Conservation (phyloP, 2,888 invertebrate genomes). For the Autographa gamma region DNA sequence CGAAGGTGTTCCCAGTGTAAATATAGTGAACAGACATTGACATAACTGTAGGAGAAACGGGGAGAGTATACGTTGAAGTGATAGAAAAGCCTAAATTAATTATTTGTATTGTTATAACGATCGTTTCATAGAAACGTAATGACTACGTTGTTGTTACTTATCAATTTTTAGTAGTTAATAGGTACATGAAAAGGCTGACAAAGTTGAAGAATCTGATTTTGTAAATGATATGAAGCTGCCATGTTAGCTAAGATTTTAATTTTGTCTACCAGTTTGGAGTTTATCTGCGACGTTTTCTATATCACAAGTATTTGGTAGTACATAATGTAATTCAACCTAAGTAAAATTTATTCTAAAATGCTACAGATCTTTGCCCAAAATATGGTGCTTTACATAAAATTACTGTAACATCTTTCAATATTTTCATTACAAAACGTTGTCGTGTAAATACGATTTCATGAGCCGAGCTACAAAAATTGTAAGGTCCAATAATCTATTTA, state of each 20-base stretch:
- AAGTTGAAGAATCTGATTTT: slow-evolving; percentile 81
- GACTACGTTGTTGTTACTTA: slow-evolving; percentile 83
- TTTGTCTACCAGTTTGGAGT: slow-evolving; percentile 58
- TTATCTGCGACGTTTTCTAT: slow-evolving; percentile 59
- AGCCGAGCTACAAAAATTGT: slow-evolving; percentile 46
- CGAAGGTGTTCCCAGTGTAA: slow-evolving; percentile 69
- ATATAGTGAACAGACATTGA: slow-evolving; percentile 67
- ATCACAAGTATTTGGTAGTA: slow-evolving; percentile 52
- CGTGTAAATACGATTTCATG: slow-evolving; percentile 58
- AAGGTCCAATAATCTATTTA: slow-evolving; percentile 78
- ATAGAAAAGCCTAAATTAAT: slow-evolving; percentile 86
- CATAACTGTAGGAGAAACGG: slow-evolving; percentile 61
- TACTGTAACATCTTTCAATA: slow-evolving; percentile 29
- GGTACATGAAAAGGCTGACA: slow-evolving; percentile 87
- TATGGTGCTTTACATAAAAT: slow-evolving; percentile 55
- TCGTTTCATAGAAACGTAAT: slow-evolving; percentile 88
- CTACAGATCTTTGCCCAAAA: slow-evolving; percentile 52
- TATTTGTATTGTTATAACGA: slow-evolving; percentile 82
- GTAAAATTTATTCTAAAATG: slow-evolving; percentile 37
- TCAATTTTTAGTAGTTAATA: slow-evolving; percentile 86
- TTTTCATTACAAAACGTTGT: slow-evolving; percentile 25
- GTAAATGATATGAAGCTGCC: slow-evolving; percentile 72
- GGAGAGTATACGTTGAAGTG: slow-evolving; percentile 87
- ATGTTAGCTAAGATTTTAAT: slow-evolving; percentile 66
- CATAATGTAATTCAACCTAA: slow-evolving; percentile 42